These are phyloP conservation scores for Ricordea florida DNA, from an alignment of 92 coral and sea anemone species.

Conservation along the genomic window DNA sequence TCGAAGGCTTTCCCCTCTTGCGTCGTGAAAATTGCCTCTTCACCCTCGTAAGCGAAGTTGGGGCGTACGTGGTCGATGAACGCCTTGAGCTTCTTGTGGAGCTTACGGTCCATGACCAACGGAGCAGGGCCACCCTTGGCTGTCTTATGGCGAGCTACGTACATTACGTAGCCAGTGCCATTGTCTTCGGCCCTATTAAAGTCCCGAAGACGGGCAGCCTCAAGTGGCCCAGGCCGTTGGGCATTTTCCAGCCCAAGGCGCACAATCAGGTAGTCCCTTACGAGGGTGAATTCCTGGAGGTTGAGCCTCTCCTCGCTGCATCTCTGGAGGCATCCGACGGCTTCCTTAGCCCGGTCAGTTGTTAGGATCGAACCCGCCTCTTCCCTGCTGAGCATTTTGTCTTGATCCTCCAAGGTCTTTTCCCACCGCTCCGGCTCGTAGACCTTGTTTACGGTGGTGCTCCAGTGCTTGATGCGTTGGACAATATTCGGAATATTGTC, in stretches of 20 bases:
- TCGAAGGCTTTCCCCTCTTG: neutral
- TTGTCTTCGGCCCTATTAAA: neutral
- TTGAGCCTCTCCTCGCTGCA: neutral
- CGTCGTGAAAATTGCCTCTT: neutral
- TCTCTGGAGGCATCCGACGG: neutral
- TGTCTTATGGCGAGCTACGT: neutral
- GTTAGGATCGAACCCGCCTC: neutral
- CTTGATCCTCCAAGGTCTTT: no score
- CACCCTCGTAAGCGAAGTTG: neutral
- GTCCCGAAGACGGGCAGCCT: neutral
- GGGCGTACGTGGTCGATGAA: neutral
- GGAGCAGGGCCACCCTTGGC: slow-evolving; percentile 8
- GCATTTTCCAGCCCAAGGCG: neutral
- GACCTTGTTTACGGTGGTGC: no score
- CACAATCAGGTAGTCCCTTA: neutral
- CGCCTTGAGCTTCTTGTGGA: neutral
- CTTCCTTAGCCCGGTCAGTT: neutral
- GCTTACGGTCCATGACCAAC: neutral
- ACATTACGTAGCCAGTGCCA: neutral
- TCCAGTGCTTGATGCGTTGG: no score
- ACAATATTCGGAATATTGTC: no score
- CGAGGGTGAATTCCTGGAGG: neutral
- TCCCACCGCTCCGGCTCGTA: no score
- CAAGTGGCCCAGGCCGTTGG: neutral
- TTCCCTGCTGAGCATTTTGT: neutral